Conservation (phyloP, 2,888 invertebrate genomes). For the Oscheius sp. region DNA sequence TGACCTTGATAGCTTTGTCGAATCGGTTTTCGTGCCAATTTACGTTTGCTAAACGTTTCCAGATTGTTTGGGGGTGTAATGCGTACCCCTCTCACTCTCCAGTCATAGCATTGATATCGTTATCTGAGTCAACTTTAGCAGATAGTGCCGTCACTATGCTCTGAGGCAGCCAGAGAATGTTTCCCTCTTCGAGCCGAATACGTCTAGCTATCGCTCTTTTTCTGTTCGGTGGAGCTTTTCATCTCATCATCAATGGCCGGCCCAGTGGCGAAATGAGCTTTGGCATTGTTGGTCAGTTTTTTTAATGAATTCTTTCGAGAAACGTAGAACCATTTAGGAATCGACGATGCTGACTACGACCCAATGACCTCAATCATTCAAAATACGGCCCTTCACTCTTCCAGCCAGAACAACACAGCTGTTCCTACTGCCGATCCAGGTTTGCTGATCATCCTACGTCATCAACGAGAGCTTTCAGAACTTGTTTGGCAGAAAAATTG, state of each 20-base stretch:
- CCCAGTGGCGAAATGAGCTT: slow-evolving; percentile 23
- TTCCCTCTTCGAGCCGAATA: slow-evolving; percentile 10
- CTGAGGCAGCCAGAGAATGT: slow-evolving; percentile 12
- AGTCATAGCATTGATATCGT: not conserved
- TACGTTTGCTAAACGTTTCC: too few relatives aligned
- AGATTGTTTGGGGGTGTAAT: not conserved
- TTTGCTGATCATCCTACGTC: not conserved
- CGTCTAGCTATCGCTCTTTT: slow-evolving; percentile 16
- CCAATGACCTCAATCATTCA: slow-evolving; percentile 23
- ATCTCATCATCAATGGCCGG: slow-evolving; percentile 26
- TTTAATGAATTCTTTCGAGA: not conserved
- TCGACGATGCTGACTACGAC: slow-evolving; percentile 15
- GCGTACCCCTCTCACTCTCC: not conserved
- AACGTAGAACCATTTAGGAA: not conserved
- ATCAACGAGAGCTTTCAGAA: slow-evolving; percentile 5
- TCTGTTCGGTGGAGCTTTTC: slow-evolving; percentile 23
- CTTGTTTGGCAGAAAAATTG: slow-evolving; percentile 20
- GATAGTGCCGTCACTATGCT: slow-evolving; percentile 8
- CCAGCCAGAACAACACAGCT: not conserved
- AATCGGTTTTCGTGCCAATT: too few relatives aligned
- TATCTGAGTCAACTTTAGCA: not conserved
- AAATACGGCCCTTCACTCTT: slow-evolving; percentile 18
- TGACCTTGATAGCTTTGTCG: too few relatives aligned
- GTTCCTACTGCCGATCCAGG: slow-evolving; percentile 9
- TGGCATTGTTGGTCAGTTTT: slow-evolving; percentile 3